These are phyloP conservation scores for Camarhynchus parvulus DNA, from an alignment of 2,113 vertebrate species.

Conservation along the genomic window DNA sequence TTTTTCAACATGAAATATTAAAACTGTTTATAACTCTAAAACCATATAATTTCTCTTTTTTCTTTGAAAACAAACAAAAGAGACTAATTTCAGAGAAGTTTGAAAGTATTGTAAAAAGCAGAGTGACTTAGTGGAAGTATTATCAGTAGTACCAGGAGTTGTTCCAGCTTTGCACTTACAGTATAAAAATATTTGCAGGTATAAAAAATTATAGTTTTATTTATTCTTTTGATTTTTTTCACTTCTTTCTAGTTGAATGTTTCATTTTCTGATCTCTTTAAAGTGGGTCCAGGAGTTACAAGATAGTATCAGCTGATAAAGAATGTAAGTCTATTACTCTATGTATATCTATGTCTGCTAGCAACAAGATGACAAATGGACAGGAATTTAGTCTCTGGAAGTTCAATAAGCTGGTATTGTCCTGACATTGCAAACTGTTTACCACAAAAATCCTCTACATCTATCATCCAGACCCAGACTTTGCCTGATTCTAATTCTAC, in stretches of 20 bases:
- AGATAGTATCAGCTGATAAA: slow-evolving; percentile 50
- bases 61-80: not conserved
- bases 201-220: not conserved
- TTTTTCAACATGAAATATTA: not conserved
- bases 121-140: not conserved
- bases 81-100: not conserved
- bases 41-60: not conserved
- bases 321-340: slow-evolving; percentile 50
- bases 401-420: slow-evolving; percentile 70
- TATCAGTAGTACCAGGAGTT: not conserved
- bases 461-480: slow-evolving; percentile 70
- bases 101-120: not conserved
- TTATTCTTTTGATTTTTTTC: not conserved
- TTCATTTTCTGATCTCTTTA: not conserved
- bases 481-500: slow-evolving; percentile 69
- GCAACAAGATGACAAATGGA: slow-evolving; percentile 73
- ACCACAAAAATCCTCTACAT: slow-evolving; percentile 72
- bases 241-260: not conserved
- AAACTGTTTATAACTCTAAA: not conserved
- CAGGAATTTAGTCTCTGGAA: slow-evolving; percentile 68
- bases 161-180: not conserved
- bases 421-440: slow-evolving; percentile 74
- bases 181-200: not conserved
- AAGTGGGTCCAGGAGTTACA: not conserved
- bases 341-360: slow-evolving; percentile 43